Evolutionary conservation across 1,140 invertebrate genomes (phyloP).

Genomic region (Drosophila willistoni): DNA sequence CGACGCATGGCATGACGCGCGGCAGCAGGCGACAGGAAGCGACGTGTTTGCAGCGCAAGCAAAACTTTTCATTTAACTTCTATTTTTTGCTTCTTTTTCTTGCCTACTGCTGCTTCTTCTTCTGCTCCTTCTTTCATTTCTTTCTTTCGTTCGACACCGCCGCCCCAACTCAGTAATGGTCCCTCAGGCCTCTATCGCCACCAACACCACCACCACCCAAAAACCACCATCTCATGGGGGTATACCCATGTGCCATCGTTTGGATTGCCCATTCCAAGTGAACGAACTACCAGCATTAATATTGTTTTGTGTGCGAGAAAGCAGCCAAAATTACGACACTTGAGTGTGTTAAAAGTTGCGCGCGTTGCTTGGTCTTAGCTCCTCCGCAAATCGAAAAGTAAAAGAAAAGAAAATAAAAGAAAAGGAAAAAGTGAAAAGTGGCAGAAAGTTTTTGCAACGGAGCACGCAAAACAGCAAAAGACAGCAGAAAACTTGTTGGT

Average conservation of each 20-base stretch:
- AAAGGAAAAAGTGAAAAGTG: slow-evolving; percentile 66
- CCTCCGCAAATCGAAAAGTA: slow-evolving; percentile 70
- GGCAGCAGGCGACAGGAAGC: slow-evolving; percentile 71
- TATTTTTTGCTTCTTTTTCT: slow-evolving; percentile 26
- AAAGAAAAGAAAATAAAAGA: slow-evolving; percentile 50
- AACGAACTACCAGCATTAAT: slow-evolving; percentile 75
- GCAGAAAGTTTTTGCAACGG: slow-evolving; percentile 61
- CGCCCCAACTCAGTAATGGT: not conserved
- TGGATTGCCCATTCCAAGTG: slow-evolving; percentile 33
- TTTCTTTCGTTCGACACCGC: not conserved
- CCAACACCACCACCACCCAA: not conserved
- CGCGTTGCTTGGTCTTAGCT: slow-evolving; percentile 55
- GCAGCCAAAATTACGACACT: slow-evolving; percentile 81
- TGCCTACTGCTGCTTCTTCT: not conserved
- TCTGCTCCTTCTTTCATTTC: not conserved
- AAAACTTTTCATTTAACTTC: slow-evolving; percentile 81
- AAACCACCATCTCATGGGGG: not conserved
- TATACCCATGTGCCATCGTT: not conserved
- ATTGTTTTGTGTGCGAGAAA: slow-evolving; percentile 81
- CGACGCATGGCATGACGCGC: slow-evolving; percentile 62
- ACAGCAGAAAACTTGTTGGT: slow-evolving; percentile 74
- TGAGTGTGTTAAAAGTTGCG: slow-evolving; percentile 81
- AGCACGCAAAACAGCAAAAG: slow-evolving; percentile 78
- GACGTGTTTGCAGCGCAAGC: slow-evolving; percentile 78
- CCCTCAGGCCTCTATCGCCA: not conserved